phyloP scores from a whole-genome alignment of 2,888 invertebrate species.

The Carpatolechia fugitivella region DNA sequence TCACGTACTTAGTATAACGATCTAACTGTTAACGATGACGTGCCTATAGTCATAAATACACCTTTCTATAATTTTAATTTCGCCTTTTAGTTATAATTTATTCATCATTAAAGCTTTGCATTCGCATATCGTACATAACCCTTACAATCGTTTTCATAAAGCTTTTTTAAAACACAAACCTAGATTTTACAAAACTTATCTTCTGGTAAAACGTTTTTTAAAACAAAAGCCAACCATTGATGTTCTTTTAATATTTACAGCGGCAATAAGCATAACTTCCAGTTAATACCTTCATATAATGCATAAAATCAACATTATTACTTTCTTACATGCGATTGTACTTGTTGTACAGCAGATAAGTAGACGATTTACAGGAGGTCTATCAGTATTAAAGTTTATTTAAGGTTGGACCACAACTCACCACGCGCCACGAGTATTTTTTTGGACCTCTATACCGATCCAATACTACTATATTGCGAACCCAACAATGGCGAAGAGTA shows the following conservation, averaged over 20 bases:
- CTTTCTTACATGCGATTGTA: conserved; percentile 1
- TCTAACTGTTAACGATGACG: background rate
- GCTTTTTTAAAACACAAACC: background rate
- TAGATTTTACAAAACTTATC: too few relatives aligned
- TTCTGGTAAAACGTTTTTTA: background rate
- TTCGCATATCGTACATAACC: too few relatives aligned
- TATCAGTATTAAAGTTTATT: background rate
- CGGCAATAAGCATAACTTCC: background rate
- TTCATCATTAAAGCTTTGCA: too few relatives aligned
- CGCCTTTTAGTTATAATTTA: too few relatives aligned
- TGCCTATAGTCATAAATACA: too few relatives aligned
- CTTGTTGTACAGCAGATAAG: background rate
- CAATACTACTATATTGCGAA: too few relatives aligned
- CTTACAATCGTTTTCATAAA: too few relatives aligned
- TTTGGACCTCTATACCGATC: too few relatives aligned
- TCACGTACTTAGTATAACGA: background rate
- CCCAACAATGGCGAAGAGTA: too few relatives aligned
- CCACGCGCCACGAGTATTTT: too few relatives aligned
- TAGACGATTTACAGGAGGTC: conserved; percentile 4
- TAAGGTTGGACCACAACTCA: too few relatives aligned
- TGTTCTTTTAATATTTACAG: background rate
- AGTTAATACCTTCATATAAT: background rate
- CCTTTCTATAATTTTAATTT: background rate
- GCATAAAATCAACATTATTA: background rate
- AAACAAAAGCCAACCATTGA: background rate